Conservation (phyloP, 2,113 vertebrate species). For the Elephantulus edwardii region DNA sequence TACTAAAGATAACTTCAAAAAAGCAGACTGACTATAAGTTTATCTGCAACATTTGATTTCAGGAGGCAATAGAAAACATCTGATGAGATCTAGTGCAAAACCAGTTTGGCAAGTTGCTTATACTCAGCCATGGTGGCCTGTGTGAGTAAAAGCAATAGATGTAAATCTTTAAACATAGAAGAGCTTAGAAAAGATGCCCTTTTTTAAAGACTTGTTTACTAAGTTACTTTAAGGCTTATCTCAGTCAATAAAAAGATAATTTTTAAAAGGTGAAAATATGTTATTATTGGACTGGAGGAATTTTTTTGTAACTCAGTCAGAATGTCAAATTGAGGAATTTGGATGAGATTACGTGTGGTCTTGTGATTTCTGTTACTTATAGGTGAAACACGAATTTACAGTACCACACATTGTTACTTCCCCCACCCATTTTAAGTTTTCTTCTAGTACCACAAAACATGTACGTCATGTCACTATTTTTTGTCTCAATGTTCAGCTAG, state of each 20-base stretch:
- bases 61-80: conserved; percentile 1
- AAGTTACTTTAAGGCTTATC: conserved; percentile 29
- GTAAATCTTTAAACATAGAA: conserved; percentile 8
- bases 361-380: neutral
- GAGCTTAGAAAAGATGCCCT: neutral
- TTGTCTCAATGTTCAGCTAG: conserved; percentile 31
- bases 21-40: neutral
- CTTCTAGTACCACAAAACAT: neutral
- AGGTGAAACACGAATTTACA: neutral
- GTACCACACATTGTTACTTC: neutral
- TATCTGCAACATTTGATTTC: neutral
- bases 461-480: neutral
- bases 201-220: neutral
- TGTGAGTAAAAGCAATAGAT: conserved; percentile 2
- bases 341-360: neutral
- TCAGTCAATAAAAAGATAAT: neutral
- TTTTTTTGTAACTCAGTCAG: conserved; percentile 1
- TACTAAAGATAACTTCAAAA: conserved; percentile 9
- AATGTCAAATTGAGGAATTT: neutral
- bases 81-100: conserved; percentile 23
- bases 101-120: neutral
- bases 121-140: neutral
- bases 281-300: neutral
- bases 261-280: neutral
- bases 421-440: neutral